Evolutionary conservation across 35 echinoderm and acorn worm species (phyloP).

Genomic region (Strongylocentrotus purpuratus): DNA sequence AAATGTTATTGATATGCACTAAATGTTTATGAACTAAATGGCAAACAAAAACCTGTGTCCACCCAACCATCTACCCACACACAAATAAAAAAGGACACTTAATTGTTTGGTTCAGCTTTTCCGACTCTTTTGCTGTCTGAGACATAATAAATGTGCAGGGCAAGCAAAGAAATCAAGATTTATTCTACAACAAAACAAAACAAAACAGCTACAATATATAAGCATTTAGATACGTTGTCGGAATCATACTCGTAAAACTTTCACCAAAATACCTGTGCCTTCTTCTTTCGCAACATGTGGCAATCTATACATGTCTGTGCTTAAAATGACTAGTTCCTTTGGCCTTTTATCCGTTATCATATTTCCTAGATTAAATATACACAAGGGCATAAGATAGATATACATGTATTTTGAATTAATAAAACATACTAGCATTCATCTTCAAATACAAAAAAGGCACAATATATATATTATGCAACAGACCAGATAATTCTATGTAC

Average conservation of each 20-base stretch:
- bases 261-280: background rate
- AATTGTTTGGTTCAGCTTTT: background rate
- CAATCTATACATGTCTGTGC: too few species aligned
- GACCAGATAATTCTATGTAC: background rate
- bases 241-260: background rate
- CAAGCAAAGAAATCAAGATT: constrained; percentile 6
- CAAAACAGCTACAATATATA: background rate
- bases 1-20: too few species aligned
- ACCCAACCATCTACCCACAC: background rate
- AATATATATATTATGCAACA: background rate
- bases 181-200: background rate
- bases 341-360: too few species aligned
- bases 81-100: background rate
- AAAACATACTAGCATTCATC: background rate
- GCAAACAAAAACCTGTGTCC: too few species aligned
- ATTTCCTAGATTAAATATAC: background rate
- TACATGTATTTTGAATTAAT: background rate
- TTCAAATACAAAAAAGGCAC: background rate
- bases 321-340: too few species aligned
- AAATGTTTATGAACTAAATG: too few species aligned
- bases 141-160: too few species aligned
- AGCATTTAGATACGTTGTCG: background rate
- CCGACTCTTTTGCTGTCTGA: background rate
- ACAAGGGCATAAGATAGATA: too few species aligned
- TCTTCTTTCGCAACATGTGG: background rate